Base-by-base conservation (phyloP, 2,888 invertebrate genomes). In the Rotaria sp. region DNA sequence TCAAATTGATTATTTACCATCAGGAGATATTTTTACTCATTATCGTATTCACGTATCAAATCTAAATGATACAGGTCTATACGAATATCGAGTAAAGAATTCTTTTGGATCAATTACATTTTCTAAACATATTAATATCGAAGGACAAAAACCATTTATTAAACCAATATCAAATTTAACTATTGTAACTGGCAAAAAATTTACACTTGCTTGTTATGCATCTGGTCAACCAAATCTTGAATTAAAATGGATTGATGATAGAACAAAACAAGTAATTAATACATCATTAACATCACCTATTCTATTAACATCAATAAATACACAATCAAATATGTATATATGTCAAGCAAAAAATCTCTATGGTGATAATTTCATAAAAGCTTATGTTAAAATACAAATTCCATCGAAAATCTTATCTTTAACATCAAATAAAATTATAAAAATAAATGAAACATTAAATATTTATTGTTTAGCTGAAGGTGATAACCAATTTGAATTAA, bases 401-500 rank as follows among this genome's bases (percentile, higher is more conserved):
- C 80, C 80, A 45, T 26, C 80, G 3, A 80, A 80, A 26, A 80
- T 80, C n/a, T 24, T 80, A n/a, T 80, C 80, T 1, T 11, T 15
- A 24, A 26, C 80, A 80, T 11, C 45, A 18, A 45, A 80, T 45
- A 26, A 5, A 41, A 80, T 45, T 4, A 35, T 45, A 11, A 80
- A 45, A 80, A 80, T 45, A 10, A 80, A 80, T 45, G 45, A 45
- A 13, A 80, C 80, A n/a, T 15, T 80, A 24, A n/a, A 80, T 80
- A 10, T 80, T 2, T 26, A 4, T n/a, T 80, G 80, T 80, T 11
- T 13, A n/a, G 80, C 24, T 45, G 45, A 80, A 80, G 80, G 80
- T 45, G 80, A 80, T 80, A 26, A 80, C 45, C 45, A 41, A n/a
- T n/a, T 80, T 4, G n/a, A 41, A 80, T 80, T 80, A 45, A 80